Base-by-base conservation (phyloP, 2,113 vertebrate species). In the Myotis lucifugus region DNA sequence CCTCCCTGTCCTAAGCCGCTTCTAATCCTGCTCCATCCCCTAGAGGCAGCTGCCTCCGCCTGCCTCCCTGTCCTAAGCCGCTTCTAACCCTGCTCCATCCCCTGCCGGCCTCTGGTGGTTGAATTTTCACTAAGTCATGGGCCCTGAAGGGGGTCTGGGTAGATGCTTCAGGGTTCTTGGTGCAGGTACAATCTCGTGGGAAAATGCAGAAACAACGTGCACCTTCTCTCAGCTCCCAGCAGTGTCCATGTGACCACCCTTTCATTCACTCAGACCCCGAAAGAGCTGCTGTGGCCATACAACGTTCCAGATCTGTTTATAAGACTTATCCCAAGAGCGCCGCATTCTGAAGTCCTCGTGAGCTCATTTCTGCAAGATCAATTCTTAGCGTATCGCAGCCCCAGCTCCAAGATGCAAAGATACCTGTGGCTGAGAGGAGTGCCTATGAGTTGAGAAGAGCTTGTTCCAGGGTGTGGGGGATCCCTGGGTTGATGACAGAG, bases 341-440 rank as follows among this genome's bases (percentile, higher is more conserved):
- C 15, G 0, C 11, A 8, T 74, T 64, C 77, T 83, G 27, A 93
- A 64, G 64, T 64, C 76, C 29, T 21, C 4, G 6, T 6, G 15
- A 32, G 29, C 34, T 74, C 46, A 6, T 76, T 37, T 88, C 72
- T 73, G n/a, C 84, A 48, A 8, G 66, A 15, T 64, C 69, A 27
- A 1, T 67, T 59, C n/a, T 84, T 82, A 69, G 74, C 46, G 19
- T 12, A n/a, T 19, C 27, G 74, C 14, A n/a, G 61, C 34, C 21
- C 37, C n/a, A 46, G 64, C 73, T 85, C 85, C 40, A 69, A 10
- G 32, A 27, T 56, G 7, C 73, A 37, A 61, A 40, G 46, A 18
- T 23, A 4, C 87, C 74, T 84, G 48, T 70, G 81, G 50, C 84
- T 91, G 21, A 32, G 77, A 73, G 77, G 77, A 27, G n/a, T 25